A percentile compares a stretch with the other conserved stretches of the same genome.
phyloP scores from a whole-genome alignment of 2,797 vertebrate species.

The Ataeniobius toweri region DNA sequence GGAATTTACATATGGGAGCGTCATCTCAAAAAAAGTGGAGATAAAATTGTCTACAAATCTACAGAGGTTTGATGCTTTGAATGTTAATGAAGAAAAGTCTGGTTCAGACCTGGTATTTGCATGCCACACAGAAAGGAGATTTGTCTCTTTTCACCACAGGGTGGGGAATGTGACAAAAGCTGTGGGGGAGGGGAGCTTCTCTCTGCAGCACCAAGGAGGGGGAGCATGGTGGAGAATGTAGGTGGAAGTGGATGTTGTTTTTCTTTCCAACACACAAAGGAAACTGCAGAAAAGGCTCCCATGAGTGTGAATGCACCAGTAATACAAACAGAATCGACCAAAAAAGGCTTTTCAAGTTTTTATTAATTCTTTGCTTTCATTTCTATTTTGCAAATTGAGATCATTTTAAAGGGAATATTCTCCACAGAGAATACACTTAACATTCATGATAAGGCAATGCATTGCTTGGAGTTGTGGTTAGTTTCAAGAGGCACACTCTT shows the following conservation, averaged over 20 bases:
- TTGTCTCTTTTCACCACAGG: constrained; percentile 1
- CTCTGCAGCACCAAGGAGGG: neutral
- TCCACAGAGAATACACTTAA: neutral
- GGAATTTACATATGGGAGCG: neutral
- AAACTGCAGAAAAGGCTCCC: neutral
- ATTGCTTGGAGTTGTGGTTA: neutral
- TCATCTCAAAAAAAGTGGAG: neutral
- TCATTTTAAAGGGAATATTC: constrained; percentile 3
- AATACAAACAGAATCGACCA: neutral
- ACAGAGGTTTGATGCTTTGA: neutral
- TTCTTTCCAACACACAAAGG: neutral
- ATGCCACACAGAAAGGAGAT: neutral
- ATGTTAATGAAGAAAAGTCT: neutral
- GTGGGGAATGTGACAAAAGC: neutral
- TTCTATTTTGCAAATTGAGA: neutral
- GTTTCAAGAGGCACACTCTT: constrained; percentile 5
- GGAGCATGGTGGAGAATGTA: neutral
- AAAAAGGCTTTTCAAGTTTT: neutral
- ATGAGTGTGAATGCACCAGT: neutral
- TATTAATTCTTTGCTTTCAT: neutral
- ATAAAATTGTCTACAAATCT: neutral
- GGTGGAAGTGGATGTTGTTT: neutral
- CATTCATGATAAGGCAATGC: constrained; percentile 5
- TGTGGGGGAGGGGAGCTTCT: constrained; percentile 6
- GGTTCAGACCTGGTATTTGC: neutral